Evolutionary conservation across 2,113 vertebrate genomes (phyloP).

Genomic region (Himantopus leucocephalus): DNA sequence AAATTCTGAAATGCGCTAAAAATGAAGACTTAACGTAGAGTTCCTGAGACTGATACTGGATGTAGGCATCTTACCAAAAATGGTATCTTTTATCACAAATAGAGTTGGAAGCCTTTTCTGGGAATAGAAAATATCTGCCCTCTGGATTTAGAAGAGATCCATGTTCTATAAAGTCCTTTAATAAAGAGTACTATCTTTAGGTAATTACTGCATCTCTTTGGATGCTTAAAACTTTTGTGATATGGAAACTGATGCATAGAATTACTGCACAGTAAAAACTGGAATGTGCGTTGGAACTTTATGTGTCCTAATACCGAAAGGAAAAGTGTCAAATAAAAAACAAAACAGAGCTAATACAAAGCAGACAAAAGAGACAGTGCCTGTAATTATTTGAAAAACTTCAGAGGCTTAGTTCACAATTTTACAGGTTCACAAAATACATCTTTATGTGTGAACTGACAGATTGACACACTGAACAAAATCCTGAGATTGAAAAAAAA

Average conservation of each 20-base stretch:
- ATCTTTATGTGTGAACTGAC: constrained; percentile 1
- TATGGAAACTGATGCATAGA: not conserved
- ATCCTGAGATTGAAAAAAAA: not conserved
- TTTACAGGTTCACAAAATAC: not conserved
- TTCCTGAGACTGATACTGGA: not conserved
- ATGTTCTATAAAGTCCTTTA: not conserved
- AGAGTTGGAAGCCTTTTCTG: not conserved
- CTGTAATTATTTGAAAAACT: not conserved
- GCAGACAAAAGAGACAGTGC: not conserved
- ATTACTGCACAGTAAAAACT: not conserved
- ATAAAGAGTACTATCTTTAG: not conserved
- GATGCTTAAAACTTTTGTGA: not conserved
- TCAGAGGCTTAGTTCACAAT: not conserved
- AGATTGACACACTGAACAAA: constrained; percentile 10
- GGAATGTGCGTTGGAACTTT: not conserved
- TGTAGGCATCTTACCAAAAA: not conserved
- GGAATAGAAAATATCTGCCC: not conserved
- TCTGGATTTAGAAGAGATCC: not conserved
- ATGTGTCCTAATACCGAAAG: not conserved
- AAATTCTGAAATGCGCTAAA: not conserved
- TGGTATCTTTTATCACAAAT: not conserved
- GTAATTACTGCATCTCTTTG: not conserved
- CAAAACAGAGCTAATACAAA: not conserved
- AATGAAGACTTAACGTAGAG: not conserved
- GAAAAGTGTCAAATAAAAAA: not conserved